Evolutionary conservation across 1,140 invertebrate genomes (phyloP), one percentile per base, ranked within the genome.

Genomic region (Scaptodrosophila lebanonensis): DNA sequence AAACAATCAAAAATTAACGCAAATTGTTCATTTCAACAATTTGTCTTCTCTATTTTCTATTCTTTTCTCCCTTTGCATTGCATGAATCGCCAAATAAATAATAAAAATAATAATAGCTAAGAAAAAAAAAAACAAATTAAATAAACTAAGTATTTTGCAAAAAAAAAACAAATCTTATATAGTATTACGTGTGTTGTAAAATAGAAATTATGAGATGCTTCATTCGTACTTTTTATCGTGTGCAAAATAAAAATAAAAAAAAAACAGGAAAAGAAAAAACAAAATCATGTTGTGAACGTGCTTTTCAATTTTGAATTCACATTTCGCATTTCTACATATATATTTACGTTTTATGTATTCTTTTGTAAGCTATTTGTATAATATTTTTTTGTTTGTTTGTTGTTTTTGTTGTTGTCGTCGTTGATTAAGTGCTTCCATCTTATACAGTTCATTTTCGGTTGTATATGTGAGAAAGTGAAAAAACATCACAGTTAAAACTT

Each of bases 401-500:
- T 38, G 39, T 54, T 64, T 48, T 44, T 54, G 32, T 68, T 39
- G 20, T 38, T 38, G 27, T 30, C 17, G 15, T 33, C 15, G 53
- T 25, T 67, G 64, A 54, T 68, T 66, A 59, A n/a, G n/a, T n/a
- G n/a, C n/a, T n/a, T n/a, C n/a, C n/a, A n/a, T n/a, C n/a, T n/a
- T n/a, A n/a, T n/a, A n/a, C n/a, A n/a, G n/a, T n/a, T n/a, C n/a
- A n/a, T n/a, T n/a, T n/a, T n/a, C n/a, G n/a, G n/a, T n/a, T n/a
- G n/a, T n/a, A 77, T 72, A 62, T 79, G 69, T 73, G 75, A 63
- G 75, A 79, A 59, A 79, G 69, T 82, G 69, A 77, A 73, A 77
- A 79, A 82, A 82, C 73, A 79, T 79, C 73, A 79, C 73, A 79
- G 73, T 65, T 79, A 69, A 69, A 66, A 82, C 73, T 73, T 79